Evolutionary conservation across 2,888 invertebrate genomes (phyloP).

Genomic region (Tenthredo distinguenda): DNA sequence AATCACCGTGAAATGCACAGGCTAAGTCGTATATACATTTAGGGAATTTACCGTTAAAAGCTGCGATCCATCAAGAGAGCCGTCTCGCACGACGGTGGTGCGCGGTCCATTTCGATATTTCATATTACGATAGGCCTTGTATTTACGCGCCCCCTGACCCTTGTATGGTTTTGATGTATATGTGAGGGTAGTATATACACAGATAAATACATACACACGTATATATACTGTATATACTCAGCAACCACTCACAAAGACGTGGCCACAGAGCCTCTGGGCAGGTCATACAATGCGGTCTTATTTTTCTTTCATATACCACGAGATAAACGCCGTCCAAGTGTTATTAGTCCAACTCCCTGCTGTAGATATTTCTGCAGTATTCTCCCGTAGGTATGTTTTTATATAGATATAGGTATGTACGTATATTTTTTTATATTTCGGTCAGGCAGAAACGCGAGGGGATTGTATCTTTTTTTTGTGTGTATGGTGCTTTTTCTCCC

Average conservation of each 20-base stretch:
- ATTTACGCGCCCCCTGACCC: conserved; percentile 29
- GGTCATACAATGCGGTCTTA: conserved; percentile 50
- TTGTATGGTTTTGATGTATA: not conserved
- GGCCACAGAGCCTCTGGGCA: conserved; percentile 24
- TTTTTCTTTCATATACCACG: conserved; percentile 43
- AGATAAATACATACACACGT: not conserved
- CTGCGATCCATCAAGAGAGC: conserved; percentile 42
- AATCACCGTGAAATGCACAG: conserved; percentile 10
- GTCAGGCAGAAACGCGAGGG: conserved; percentile 33
- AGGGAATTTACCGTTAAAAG: conserved; percentile 45
- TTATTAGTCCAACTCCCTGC: conserved; percentile 44
- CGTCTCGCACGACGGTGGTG: conserved; percentile 9
- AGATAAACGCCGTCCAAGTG: conserved; percentile 51
- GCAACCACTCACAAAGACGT: conserved; percentile 16
- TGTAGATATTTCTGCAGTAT: conserved; percentile 39
- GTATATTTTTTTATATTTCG: conserved; percentile 32
- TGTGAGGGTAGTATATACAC: not conserved
- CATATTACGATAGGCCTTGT: conserved; percentile 40
- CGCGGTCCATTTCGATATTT: conserved; percentile 50
- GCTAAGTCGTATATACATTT: conserved; percentile 17
- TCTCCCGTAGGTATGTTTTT: conserved; percentile 4
- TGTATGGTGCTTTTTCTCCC: not conserved
- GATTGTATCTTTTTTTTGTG: conserved; percentile 15
- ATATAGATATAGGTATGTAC: not conserved
- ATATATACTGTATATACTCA: not conserved